Evolutionary conservation across 2,797 vertebrate species (phyloP).

Genomic region (Oreochromis mossambicus): DNA sequence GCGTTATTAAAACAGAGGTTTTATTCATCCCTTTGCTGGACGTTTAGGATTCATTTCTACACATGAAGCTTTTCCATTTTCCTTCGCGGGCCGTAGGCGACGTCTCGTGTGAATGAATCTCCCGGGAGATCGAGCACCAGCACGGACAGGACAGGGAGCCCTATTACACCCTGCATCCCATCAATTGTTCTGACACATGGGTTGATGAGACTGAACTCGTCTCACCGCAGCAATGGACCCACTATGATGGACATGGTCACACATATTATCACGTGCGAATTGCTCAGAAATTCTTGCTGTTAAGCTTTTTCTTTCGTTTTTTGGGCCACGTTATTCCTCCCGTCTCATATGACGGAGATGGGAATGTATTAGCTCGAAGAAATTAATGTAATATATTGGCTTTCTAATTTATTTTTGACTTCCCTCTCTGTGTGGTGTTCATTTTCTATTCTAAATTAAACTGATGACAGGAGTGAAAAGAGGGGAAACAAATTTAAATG

Average conservation of each 20-base stretch:
- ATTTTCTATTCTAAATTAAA: neutral
- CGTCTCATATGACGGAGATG: neutral
- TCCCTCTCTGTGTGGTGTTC: neutral
- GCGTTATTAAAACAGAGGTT: neutral
- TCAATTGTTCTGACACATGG: slow-evolving; percentile 46
- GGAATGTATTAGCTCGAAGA: neutral
- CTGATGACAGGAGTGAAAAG: neutral
- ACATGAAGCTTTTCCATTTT: slow-evolving; percentile 19
- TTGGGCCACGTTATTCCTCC: neutral
- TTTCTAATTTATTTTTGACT: neutral
- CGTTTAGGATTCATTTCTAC: slow-evolving; percentile 10
- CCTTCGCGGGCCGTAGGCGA: neutral
- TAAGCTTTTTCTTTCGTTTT: neutral
- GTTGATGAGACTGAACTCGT: slow-evolving; percentile 30
- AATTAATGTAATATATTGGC: neutral
- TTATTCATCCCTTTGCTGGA: neutral
- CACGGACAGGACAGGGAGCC: slow-evolving; percentile 40
- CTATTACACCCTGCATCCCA: slow-evolving; percentile 44
- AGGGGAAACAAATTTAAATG: neutral
- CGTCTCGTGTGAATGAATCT: slow-evolving; percentile 32
- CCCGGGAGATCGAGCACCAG: slow-evolving; percentile 31
- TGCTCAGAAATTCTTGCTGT: slow-evolving; percentile 30
- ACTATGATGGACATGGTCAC: slow-evolving; percentile 43
- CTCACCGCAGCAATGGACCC: slow-evolving; percentile 2
- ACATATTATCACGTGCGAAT: slow-evolving; percentile 60